Evolutionary conservation across 2,797 vertebrate species (phyloP).

Genomic region (Tangara arthus): DNA sequence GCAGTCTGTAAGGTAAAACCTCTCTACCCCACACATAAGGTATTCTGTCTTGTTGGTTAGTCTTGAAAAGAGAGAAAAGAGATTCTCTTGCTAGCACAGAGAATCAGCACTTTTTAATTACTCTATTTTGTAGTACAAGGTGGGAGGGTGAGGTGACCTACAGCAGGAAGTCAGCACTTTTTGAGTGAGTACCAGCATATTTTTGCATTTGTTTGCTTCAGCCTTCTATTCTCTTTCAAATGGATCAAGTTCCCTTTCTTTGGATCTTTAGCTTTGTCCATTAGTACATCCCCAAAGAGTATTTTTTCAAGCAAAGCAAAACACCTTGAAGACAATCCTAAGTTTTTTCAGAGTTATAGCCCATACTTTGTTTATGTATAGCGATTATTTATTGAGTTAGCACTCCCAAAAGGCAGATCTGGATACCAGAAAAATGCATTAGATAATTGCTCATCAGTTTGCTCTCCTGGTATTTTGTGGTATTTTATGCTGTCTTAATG

Average conservation of each 20-base stretch:
- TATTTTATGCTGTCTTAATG: slow-evolving; percentile 69
- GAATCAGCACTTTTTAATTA: slow-evolving; percentile 67
- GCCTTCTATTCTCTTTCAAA: slow-evolving; percentile 61
- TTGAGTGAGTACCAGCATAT: slow-evolving; percentile 54
- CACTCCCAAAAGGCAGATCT: slow-evolving; percentile 74
- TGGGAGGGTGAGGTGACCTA: slow-evolving; percentile 39
- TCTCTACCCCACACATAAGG: not conserved
- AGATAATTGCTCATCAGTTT: slow-evolving; percentile 70
- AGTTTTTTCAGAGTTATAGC: slow-evolving; percentile 67
- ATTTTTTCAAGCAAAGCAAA: slow-evolving; percentile 75
- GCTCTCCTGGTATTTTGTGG: slow-evolving; percentile 68
- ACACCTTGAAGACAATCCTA: slow-evolving; percentile 61
- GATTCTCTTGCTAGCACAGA: slow-evolving; percentile 13
- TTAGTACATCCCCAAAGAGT: slow-evolving; percentile 68
- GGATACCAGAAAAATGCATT: slow-evolving; percentile 66
- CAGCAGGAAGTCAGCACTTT: slow-evolving; percentile 69
- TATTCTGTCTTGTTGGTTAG: not conserved
- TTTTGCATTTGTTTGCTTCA: slow-evolving; percentile 51
- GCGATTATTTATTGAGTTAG: slow-evolving; percentile 72
- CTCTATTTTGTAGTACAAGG: slow-evolving; percentile 26
- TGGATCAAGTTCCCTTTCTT: slow-evolving; percentile 70
- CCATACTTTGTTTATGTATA: slow-evolving; percentile 68
- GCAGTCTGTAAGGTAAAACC: not conserved
- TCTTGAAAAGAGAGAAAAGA: slow-evolving; percentile 4
- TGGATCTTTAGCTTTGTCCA: slow-evolving; percentile 71